Evolutionary conservation across 2,888 invertebrate species (phyloP).

Genomic region (Operophtera brumata): DNA sequence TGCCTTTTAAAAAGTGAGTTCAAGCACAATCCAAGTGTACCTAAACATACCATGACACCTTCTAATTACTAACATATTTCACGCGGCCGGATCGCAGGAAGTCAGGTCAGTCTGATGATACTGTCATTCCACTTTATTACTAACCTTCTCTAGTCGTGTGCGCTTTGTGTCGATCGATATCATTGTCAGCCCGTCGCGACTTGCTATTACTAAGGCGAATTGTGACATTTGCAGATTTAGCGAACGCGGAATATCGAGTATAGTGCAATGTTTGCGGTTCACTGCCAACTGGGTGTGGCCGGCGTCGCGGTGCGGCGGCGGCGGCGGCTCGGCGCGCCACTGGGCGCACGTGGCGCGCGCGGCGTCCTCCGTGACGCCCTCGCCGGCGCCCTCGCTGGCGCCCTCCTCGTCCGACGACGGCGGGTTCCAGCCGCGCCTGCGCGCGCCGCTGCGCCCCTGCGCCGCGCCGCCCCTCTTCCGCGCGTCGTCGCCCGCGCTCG

Average conservation of each 20-base stretch:
- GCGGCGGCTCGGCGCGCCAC: constrained; percentile 54
- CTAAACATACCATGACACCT: neutral
- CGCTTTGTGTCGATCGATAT: neutral
- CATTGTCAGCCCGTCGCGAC: neutral
- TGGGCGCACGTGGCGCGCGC: constrained; percentile 47
- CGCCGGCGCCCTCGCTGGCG: constrained; percentile 59
- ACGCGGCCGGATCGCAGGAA: constrained; percentile 58
- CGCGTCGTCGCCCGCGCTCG: constrained; percentile 68
- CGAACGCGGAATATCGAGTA: constrained; percentile 97
- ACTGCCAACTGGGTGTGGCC: constrained; percentile 88
- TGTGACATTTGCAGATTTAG: constrained; percentile 84
- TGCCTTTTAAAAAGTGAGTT: constrained; percentile 99
- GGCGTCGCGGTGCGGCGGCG: constrained; percentile 83
- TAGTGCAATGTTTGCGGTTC: constrained; percentile 84
- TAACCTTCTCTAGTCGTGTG: neutral
- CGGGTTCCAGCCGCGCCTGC: constrained; percentile 85
- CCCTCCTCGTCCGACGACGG: constrained; percentile 89
- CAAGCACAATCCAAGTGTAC: neutral
- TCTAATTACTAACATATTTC: constrained; percentile 8
- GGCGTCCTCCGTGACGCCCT: constrained; percentile 54
- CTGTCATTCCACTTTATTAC: neutral
- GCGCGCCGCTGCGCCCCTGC: constrained; percentile 80
- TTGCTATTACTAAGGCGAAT: no score
- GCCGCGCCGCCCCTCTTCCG: constrained; percentile 79
- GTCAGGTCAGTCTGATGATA: constrained; percentile 61